phyloP scores from a whole-genome alignment of 2,113 vertebrate genomes.

The Cryptoleucopteryx plumbea region DNA sequence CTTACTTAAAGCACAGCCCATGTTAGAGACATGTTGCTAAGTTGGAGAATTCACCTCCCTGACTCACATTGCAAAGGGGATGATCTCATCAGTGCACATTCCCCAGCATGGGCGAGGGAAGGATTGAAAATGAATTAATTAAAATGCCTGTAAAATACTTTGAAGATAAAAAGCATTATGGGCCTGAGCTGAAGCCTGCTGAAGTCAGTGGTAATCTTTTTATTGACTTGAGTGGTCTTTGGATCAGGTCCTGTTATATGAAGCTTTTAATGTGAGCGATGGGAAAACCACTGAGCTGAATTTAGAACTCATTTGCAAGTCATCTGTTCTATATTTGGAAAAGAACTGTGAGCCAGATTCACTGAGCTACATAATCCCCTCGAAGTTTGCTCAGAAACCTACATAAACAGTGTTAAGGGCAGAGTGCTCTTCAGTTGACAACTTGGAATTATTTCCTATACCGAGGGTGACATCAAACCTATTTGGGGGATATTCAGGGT shows the following conservation, averaged over 20 bases:
- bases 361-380: neutral
- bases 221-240: neutral
- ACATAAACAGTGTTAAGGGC: neutral
- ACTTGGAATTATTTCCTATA: neutral
- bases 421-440: neutral
- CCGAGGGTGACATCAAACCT: neutral
- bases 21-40: neutral
- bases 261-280: neutral
- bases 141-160: neutral
- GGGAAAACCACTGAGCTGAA: conserved; percentile 6
- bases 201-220: neutral
- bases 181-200: neutral
- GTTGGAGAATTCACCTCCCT: neutral
- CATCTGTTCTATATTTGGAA: neutral
- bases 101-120: neutral
- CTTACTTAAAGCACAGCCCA: fast-evolving
- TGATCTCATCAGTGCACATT: fast-evolving
- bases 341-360: neutral
- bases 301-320: conserved; percentile 25
- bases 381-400: neutral
- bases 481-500: neutral
- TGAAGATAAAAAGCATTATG: neutral
- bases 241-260: neutral
- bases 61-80: fast-evolving
- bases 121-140: neutral